Base-by-base conservation (phyloP, 1,140 invertebrate genomes). In the Hormaphis cornu region DNA sequence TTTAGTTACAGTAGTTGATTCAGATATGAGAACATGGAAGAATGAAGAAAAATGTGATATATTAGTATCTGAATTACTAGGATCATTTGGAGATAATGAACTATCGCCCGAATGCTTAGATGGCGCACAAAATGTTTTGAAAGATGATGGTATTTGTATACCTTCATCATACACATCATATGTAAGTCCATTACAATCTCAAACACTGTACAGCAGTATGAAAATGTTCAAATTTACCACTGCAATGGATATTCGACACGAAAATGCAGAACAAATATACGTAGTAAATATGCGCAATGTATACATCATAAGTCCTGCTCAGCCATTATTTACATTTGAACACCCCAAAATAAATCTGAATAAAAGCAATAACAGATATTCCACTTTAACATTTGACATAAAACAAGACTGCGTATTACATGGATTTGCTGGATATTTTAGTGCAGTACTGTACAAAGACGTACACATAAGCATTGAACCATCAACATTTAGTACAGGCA, bases 11-110 rank as follows among this genome's bases (percentile, higher is more conserved):
- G 83, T 97, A 6, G 83, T 97, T 22, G 85, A 87, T 5, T 85
- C 87, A 75, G 97, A 99, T 80, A 98, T 99, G 95, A 81, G 96
- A 74, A 82, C 88, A 12, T 93, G 92, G 81, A 78, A 84, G 50
- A 82, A 86, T 12, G 80, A 82, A n/a, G 89, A 92, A 74, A 85
- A 89, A 75, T 93, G 95, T 1, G 97, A 99, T 80, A 95, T 99
- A 72, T 79, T 99, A 37, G 89, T 99, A 1, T 98, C 95, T 14
- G 97, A 99, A 82, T 81, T 99, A n/a, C 81, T 99, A 9, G 88
- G 97, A 10, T 98, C 96, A 10, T 98, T 99, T 83, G 95, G 95
- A 22, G 96, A 99, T 77, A 99, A 99, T 80, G 97, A 99, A 81
- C 83, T 99, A 1, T 97, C 93, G 2, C 97, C 97, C 0, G 97